Conservation (phyloP, 2,113 vertebrate genomes). For the Callorhinus ursinus region DNA sequence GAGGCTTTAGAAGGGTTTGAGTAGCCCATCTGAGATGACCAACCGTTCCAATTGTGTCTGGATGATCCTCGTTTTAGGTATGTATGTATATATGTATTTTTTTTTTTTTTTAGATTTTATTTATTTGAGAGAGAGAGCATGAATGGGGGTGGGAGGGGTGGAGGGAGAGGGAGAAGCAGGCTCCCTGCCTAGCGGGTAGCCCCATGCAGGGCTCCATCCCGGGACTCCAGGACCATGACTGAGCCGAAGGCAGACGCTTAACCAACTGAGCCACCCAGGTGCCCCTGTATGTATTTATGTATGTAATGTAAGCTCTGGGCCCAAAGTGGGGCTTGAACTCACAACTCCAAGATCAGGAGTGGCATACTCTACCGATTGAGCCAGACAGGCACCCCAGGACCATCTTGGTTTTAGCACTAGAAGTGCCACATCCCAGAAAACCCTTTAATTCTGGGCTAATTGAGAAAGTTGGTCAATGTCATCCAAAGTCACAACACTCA, state of each 20-base stretch:
- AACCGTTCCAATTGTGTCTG: not conserved
- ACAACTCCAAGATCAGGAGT: not conserved
- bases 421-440: not conserved
- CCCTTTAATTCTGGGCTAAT: not conserved
- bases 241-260: too few species aligned
- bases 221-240: too few species aligned
- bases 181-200: too few species aligned
- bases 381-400: not conserved
- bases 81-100: too few species aligned
- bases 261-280: too few species aligned
- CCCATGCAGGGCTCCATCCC: too few species aligned
- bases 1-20: not conserved
- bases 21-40: not conserved
- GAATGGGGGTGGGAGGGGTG: too few species aligned
- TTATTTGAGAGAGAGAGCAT: too few species aligned
- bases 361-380: not conserved
- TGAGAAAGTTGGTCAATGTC: not conserved
- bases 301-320: not conserved
- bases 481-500: not conserved
- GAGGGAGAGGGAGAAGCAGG: too few species aligned
- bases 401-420: not conserved
- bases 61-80: not conserved
- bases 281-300: too few species aligned
- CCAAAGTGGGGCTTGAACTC: not conserved
- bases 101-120: too few species aligned